phyloP scores from a whole-genome alignment of 2,113 vertebrate genomes.

The Danionella cerebrum region DNA sequence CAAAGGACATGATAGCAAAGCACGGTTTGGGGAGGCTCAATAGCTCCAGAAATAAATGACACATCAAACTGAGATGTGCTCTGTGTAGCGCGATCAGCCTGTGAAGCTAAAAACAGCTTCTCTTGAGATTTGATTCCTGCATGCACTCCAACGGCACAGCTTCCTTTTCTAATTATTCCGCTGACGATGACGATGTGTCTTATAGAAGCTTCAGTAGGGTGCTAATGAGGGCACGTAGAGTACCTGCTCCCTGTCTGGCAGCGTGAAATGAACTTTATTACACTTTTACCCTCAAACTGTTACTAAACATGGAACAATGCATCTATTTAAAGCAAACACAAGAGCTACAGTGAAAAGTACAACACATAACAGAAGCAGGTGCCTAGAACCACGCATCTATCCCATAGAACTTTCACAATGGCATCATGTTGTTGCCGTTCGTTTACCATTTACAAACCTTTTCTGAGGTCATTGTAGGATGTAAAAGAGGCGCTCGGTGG shows the following conservation, averaged over 20 bases:
- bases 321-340: neutral
- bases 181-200: too few relatives aligned
- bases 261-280: constrained; percentile 37
- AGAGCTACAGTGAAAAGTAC: constrained; percentile 44
- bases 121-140: constrained; percentile 18
- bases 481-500: too few relatives aligned
- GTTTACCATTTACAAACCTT: too few relatives aligned
- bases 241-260: constrained; percentile 19
- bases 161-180: constrained; percentile 54
- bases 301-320: constrained; percentile 28
- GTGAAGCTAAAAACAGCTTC: neutral
- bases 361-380: too few relatives aligned
- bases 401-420: too few relatives aligned
- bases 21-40: neutral
- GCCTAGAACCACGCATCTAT: too few relatives aligned
- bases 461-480: too few relatives aligned
- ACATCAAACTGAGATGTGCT: neutral
- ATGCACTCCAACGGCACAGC: constrained; percentile 25
- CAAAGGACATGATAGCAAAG: neutral
- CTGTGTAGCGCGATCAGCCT: constrained; percentile 12
- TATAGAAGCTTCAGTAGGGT: neutral
- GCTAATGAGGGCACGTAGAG: constrained; percentile 36
- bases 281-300: constrained; percentile 38
- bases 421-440: too few relatives aligned
- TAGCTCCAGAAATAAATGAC: neutral